These are phyloP conservation scores for Myioborus miniatus DNA, from an alignment of 2,797 vertebrate species.

Conservation along the genomic window DNA sequence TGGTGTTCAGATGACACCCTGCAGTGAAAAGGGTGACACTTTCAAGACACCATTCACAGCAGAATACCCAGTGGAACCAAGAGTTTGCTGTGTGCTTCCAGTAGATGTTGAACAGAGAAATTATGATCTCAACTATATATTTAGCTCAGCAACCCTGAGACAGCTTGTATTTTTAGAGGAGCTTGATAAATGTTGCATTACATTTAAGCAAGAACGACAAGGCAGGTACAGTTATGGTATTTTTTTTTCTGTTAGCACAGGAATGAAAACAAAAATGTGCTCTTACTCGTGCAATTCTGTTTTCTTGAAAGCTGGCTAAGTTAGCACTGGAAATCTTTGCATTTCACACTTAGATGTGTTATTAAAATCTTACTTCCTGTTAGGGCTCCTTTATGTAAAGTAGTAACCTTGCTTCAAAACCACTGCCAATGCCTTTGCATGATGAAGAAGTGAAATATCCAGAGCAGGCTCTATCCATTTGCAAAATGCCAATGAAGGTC, in stretches of 20 bases:
- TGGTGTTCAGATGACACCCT: not conserved
- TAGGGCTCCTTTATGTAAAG: not conserved
- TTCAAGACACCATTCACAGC: not conserved
- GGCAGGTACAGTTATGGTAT: not conserved
- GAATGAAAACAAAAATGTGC: not conserved
- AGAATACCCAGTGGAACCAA: not conserved
- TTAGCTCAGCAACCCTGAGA: conserved; percentile 55
- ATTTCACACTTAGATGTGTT: conserved; percentile 4
- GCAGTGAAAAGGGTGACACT: not conserved
- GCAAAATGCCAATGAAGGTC: not conserved
- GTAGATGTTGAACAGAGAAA: not conserved
- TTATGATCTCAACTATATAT: conserved; percentile 53
- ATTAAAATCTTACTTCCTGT: not conserved
- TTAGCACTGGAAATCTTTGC: not conserved
- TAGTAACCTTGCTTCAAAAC: not conserved
- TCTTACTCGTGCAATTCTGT: not conserved
- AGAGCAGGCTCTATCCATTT: not conserved
- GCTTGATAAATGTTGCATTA: conserved; percentile 62
- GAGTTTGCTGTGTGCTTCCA: not conserved
- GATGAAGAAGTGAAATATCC: not conserved
- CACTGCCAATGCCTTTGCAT: not conserved
- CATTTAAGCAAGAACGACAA: not conserved
- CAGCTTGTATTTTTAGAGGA: conserved; percentile 61
- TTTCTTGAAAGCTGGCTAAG: not conserved
- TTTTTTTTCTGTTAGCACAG: not conserved